Evolutionary conservation across 1,140 invertebrate genomes (phyloP).

Genomic region (Heliothis virescens): DNA sequence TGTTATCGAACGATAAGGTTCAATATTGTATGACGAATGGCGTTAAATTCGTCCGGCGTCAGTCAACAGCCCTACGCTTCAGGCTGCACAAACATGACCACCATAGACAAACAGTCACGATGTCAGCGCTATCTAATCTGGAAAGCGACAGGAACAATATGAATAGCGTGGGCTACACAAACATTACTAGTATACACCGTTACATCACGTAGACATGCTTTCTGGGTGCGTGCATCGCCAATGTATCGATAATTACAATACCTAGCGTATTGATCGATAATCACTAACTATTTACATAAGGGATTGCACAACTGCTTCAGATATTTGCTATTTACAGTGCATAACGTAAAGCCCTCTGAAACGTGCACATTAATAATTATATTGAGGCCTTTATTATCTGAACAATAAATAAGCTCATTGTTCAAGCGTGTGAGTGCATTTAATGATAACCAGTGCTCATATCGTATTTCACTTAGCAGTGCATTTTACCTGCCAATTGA

Average conservation of each 20-base stretch:
- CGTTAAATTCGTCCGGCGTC: conserved; percentile 52
- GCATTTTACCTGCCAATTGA: conserved; percentile 65
- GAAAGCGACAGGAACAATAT: conserved; percentile 64
- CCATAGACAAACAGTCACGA: conserved; percentile 67
- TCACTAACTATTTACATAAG: background rate
- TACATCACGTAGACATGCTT: conserved; percentile 21
- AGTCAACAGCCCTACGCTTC: conserved; percentile 62
- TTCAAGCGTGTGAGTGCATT: conserved; percentile 10
- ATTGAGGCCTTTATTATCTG: background rate
- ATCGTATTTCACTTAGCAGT: conserved; percentile 55
- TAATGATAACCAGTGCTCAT: conserved; percentile 34
- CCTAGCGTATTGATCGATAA: conserved; percentile 12
- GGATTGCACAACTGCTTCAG: background rate
- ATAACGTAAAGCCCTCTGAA: background rate
- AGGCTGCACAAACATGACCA: conserved; percentile 71
- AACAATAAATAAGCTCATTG: conserved; percentile 25
- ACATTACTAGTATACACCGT: conserved; percentile 31
- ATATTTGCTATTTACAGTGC: background rate
- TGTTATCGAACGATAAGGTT: conserved; percentile 55
- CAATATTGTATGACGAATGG: conserved; percentile 51
- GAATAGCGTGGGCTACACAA: conserved; percentile 37
- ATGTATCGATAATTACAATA: conserved; percentile 24
- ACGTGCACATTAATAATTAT: background rate
- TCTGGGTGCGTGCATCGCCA: conserved; percentile 7
- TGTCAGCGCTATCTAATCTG: conserved; percentile 77